phyloP scores from a whole-genome alignment of 2,113 vertebrate species.

The Catagonus wagneri region DNA sequence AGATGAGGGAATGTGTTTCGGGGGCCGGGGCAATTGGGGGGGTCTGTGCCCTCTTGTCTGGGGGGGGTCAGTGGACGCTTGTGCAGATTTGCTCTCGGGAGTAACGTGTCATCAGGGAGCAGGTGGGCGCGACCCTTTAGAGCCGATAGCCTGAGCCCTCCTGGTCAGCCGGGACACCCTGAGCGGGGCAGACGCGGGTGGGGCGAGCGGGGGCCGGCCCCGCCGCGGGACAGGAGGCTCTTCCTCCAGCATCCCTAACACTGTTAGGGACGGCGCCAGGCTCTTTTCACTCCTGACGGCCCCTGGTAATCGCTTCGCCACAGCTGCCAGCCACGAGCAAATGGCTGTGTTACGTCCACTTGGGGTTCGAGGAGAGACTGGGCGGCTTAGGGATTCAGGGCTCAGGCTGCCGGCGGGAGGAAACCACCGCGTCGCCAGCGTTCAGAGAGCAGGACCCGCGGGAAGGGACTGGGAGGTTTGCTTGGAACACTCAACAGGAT shows the following conservation, averaged over 20 bases:
- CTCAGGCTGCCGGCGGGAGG: neutral
- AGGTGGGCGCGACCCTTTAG: too few relatives aligned
- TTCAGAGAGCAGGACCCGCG: neutral
- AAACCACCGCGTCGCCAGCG: neutral
- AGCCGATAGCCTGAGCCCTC: accelerated
- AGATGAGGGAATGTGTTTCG: accelerated
- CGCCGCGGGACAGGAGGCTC: accelerated
- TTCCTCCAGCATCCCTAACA: neutral
- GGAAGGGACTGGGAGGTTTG: neutral
- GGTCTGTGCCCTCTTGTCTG: too few relatives aligned
- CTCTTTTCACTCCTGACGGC: accelerated
- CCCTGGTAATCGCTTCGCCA: neutral
- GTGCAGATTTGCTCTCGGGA: too few relatives aligned
- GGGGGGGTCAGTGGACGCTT: neutral
- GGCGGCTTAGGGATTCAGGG: neutral
- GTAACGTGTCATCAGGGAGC: neutral
- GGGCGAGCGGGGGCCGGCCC: accelerated
- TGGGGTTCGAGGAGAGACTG: neutral
- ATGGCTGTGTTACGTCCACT: neutral
- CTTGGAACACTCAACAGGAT: neutral
- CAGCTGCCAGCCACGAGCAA: neutral
- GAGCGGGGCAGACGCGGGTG: accelerated
- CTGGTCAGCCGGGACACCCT: accelerated
- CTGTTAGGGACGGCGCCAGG: accelerated
- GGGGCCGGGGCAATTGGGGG: neutral